Base-by-base conservation (phyloP, 2,797 vertebrate species). In the Argentina silus region DNA sequence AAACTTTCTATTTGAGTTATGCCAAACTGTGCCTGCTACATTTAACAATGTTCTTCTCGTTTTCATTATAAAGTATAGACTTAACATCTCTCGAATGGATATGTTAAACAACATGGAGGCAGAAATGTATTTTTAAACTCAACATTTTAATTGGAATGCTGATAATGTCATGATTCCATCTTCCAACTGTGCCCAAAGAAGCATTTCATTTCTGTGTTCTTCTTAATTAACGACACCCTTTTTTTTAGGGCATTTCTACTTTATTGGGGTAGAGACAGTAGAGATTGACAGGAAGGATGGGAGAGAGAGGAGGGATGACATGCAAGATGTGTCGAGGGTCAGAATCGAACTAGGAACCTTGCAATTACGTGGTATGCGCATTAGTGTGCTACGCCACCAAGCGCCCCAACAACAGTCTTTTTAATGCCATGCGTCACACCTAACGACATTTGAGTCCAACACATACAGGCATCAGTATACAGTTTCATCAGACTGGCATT, bases 361-460 rank as follows among this genome's bases (percentile, higher is more conserved):
- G n/a, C n/a, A n/a, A n/a, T n/a, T n/a, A n/a, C n/a, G n/a, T n/a
- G n/a, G n/a, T n/a, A n/a, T n/a, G n/a, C n/a, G n/a, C n/a, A n/a
- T n/a, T n/a, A n/a, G n/a, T n/a, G n/a, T n/a, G n/a, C n/a, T n/a
- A n/a, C n/a, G n/a, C n/a, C n/a, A n/a, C n/a, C n/a, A n/a, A n/a
- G n/a, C n/a, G n/a, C n/a, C n/a, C n/a, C n/a, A n/a, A n/a, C n/a
- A n/a, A n/a, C 82, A 86, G 83, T 81, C 76, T 60, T 85, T 89
- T 85, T 91, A 91, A 93, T 91, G 91, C 90, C 92, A 91, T 56
- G 78, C 81, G 82, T 92, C 85, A 78, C 80, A 59, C 82, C 87
- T 86, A 87, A 90, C 78, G 74, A 83, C 86, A 80, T 91, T 86
- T 88, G 75, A 76, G 87, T 84, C 84, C 81, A 65, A 84, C 79